Base-by-base conservation (phyloP, 2,113 vertebrate genomes). In the Galemys pyrenaicus region DNA sequence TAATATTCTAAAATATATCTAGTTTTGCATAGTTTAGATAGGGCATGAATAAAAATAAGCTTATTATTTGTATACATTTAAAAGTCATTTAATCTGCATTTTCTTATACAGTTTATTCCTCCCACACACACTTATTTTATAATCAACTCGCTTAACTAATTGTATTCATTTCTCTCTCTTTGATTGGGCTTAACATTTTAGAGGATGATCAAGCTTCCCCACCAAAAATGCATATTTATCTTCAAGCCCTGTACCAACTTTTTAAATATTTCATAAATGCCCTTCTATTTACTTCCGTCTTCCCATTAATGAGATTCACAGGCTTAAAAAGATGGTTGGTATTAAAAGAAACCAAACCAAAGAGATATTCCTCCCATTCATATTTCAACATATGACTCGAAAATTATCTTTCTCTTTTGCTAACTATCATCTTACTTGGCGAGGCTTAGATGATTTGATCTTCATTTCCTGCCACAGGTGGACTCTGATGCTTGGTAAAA, bases 251-350 rank as follows among this genome's bases (percentile, higher is more conserved):
- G 4, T 54, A 51, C 9, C 1, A 91, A 5, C 16, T 64, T 83
- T 80, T 65, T 26, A 41, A 64, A 67, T 82, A 17, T 73, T 49
- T 44, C 46, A 54, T 87, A 74, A 89, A 93, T 84, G 13, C 1
- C 17, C n/a, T 91, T 80, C 24, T 26, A 19, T 86, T 28, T 58
- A 56, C 10, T 83, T 94, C 80, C 17, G 46, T 75, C 10, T 46
- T 84, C 80, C 9, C 9, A 75, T 46, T 92, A 90, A 73, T 77
- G 67, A 88, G 58, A 75, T 71, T 92, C 60, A 87, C 85, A 92
- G 77, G 82, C 44, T 74, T 77, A 30, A 75, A 89, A 87, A 84
- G 41, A 78, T 1, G 16, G 11, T 49, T 87, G 70, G 6, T 95
- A 54, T 64, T 54, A 68, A 91, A 64, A 71, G n/a, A 82, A 92